Evolutionary conservation across 2,797 vertebrate genomes (phyloP).

Genomic region (Chelonia mydas): DNA sequence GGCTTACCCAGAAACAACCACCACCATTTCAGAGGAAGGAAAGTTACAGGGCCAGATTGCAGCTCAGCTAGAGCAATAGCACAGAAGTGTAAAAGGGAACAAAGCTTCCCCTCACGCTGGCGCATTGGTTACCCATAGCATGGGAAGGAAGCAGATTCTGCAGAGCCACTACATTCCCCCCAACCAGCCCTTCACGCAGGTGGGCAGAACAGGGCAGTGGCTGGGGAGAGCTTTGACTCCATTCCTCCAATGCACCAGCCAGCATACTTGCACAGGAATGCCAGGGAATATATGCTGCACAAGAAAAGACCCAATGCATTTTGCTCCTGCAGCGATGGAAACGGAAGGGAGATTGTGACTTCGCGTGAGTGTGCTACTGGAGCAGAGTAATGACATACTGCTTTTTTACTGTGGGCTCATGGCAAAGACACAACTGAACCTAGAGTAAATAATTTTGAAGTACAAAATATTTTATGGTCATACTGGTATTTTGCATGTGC

Average conservation of each 20-base stretch:
- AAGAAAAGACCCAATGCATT: neutral
- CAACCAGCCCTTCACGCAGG: neutral
- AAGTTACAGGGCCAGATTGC: neutral
- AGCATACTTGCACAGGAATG: accelerated
- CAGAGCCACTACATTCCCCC: accelerated
- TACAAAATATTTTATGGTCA: neutral
- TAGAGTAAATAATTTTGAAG: neutral
- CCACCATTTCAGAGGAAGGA: neutral
- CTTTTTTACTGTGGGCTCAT: neutral
- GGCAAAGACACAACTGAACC: neutral
- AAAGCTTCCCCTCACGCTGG: accelerated
- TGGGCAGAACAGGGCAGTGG: accelerated
- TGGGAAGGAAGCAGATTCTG: neutral
- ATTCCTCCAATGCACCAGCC: neutral
- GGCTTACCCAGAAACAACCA: neutral
- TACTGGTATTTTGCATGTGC: neutral
- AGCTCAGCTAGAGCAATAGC: neutral
- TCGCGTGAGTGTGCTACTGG: neutral
- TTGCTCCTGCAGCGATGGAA: neutral
- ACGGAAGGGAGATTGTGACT: neutral
- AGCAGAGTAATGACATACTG: neutral
- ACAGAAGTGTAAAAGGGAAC: neutral
- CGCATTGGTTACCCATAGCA: neutral
- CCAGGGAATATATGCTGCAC: neutral
- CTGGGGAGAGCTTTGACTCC: neutral